phyloP scores from a whole-genome alignment of 2,888 invertebrate species.

The Limenitis camilla region DNA sequence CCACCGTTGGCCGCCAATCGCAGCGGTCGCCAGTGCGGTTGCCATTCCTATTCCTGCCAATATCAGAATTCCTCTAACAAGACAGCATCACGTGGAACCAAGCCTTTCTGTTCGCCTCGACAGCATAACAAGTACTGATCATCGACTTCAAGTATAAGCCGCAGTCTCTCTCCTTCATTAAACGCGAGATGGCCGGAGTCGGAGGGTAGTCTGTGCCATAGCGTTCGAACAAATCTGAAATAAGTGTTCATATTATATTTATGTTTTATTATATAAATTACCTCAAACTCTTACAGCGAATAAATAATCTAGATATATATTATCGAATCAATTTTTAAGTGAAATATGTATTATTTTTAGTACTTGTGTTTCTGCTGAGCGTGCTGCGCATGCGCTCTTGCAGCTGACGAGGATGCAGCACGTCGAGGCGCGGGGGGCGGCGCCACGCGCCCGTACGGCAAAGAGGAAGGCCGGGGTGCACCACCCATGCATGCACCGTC shows the following conservation, averaged over 20 bases:
- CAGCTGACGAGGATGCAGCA: conserved; percentile 80
- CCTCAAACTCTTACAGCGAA: too few relatives aligned
- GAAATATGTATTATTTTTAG: conserved; percentile 10
- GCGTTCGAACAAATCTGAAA: conserved; percentile 79
- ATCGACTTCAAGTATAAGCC: conserved; percentile 84
- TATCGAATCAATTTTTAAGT: not conserved
- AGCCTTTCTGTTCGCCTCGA: conserved; percentile 83
- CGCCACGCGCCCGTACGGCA: conserved; percentile 77
- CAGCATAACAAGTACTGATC: conserved; percentile 84
- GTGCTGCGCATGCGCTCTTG: conserved; percentile 54
- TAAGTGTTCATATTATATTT: too few relatives aligned
- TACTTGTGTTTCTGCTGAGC: conserved; percentile 48
- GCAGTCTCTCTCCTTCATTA: conserved; percentile 83
- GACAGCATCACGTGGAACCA: conserved; percentile 83
- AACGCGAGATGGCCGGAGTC: conserved; percentile 86
- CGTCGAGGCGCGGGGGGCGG: conserved; percentile 71
- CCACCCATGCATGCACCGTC: conserved; percentile 65
- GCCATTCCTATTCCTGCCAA: conserved; percentile 63
- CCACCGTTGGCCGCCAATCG: conserved; percentile 33
- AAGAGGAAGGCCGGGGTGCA: conserved; percentile 78
- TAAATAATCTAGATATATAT: too few relatives aligned
- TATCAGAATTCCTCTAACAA: conserved; percentile 71
- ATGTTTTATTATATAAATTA: too few relatives aligned
- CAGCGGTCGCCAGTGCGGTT: conserved; percentile 61
- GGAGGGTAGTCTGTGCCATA: conserved; percentile 83